Percentiles rank a stretch among this genome's conserved stretches.
These are phyloP conservation scores for Ardeotis arabs DNA, from an alignment of 2,113 vertebrate genomes.

Conservation along the genomic window DNA sequence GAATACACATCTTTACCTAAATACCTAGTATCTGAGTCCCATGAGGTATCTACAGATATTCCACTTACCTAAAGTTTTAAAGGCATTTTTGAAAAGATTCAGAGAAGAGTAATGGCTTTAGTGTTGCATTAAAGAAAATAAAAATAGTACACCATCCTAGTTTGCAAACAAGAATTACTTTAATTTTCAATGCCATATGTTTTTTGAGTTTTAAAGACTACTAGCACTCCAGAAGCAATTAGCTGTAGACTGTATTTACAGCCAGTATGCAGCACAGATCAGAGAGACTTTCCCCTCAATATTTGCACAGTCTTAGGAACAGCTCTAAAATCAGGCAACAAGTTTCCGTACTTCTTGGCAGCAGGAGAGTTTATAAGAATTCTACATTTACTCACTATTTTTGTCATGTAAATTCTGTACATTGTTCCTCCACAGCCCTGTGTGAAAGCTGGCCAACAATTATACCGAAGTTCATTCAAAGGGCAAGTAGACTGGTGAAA, in stretches of 20 bases:
- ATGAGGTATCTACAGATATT: not conserved
- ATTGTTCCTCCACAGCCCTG: not conserved
- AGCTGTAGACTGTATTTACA: constrained; percentile 27
- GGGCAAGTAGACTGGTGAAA: not conserved
- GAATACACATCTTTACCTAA: not conserved
- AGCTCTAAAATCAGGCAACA: constrained; percentile 25
- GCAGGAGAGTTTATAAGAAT: not conserved
- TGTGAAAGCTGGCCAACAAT: not conserved
- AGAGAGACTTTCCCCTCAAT: constrained; percentile 17
- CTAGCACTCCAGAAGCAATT: constrained; percentile 40
- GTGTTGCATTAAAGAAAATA: not conserved
- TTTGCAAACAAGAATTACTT: constrained; percentile 39
- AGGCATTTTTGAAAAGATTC: not conserved
- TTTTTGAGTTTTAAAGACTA: constrained; percentile 40
- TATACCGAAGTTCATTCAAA: not conserved
- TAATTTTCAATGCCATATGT: constrained; percentile 43
- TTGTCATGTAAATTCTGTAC: constrained; percentile 14
- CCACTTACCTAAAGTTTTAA: not conserved
- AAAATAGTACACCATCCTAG: not conserved
- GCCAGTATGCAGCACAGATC: not conserved
- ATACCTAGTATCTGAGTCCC: not conserved
- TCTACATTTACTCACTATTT: not conserved
- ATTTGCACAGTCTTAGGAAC: constrained; percentile 44
- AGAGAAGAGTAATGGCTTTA: not conserved
- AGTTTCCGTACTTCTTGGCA: constrained; percentile 20